phyloP scores from a whole-genome alignment of 2,888 invertebrate genomes.

The Macrosoma leucophasiata region DNA sequence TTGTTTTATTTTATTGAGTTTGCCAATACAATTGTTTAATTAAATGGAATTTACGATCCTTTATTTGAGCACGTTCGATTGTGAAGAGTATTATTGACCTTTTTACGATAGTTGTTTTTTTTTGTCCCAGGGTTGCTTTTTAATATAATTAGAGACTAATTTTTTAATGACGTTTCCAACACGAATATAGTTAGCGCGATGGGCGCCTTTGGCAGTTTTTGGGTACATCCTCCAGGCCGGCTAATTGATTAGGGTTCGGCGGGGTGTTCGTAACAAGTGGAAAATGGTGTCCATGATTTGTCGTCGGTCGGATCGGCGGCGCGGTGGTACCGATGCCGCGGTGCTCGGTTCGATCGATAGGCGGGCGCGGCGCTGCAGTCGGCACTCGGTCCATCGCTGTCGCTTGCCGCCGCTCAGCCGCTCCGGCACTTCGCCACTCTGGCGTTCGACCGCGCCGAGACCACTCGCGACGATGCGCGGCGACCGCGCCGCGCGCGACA shows the following conservation, averaged over 20 bases:
- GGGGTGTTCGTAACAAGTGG: slow-evolving; percentile 22
- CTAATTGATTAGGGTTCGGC: slow-evolving; percentile 10
- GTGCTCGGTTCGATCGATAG: slow-evolving; percentile 53
- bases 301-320: slow-evolving; percentile 24
- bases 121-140: no score
- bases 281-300: slow-evolving; percentile 28
- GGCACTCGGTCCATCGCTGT: slow-evolving; percentile 29
- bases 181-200: no score
- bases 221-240: slow-evolving; percentile 2
- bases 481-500: slow-evolving; percentile 66
- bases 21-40: no score
- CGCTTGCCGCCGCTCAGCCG: slow-evolving; percentile 26
- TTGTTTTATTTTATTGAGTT: no score
- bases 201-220: no score
- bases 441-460: slow-evolving; percentile 50
- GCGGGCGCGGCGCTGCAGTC: slow-evolving; percentile 62
- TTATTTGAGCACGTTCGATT: no score
- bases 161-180: no score
- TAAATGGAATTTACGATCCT: no score
- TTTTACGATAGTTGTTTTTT: no score
- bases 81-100: no score
- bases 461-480: slow-evolving; percentile 69
- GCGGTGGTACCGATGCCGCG: slow-evolving; percentile 35
- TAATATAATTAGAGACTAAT: no score
- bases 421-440: slow-evolving; percentile 37